Evolutionary conservation across 1,140 invertebrate genomes (phyloP).

Genomic region (Aethina tumida): DNA sequence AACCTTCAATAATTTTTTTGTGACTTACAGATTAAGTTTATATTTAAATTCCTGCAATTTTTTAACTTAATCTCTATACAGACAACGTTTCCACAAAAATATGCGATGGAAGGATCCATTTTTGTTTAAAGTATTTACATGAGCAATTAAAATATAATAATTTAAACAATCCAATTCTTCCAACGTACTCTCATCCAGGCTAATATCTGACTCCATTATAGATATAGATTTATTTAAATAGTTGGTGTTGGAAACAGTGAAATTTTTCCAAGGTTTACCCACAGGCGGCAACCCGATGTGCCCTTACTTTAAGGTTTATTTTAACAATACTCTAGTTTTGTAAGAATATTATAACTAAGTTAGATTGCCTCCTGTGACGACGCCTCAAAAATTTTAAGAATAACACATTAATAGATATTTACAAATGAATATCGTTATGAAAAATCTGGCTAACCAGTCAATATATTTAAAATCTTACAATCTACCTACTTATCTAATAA

Average conservation of each 20-base stretch:
- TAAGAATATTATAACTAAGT: too few relatives aligned
- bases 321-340: too few relatives aligned
- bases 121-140: constrained; percentile 5
- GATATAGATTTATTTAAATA: constrained; percentile 5
- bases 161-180: constrained; percentile 11
- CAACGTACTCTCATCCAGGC: constrained; percentile 10
- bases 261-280: constrained; percentile 9
- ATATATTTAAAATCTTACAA: constrained; percentile 19
- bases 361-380: too few relatives aligned
- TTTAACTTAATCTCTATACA: constrained; percentile 26
- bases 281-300: too few relatives aligned
- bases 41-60: constrained; percentile 29
- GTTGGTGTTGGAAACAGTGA: constrained; percentile 17
- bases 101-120: constrained; percentile 21
- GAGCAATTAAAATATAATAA: constrained; percentile 5
- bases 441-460: constrained; percentile 22
- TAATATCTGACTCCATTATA: constrained; percentile 26
- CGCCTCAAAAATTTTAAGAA: too few relatives aligned
- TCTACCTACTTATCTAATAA: constrained; percentile 12
- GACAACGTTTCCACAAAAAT: constrained; percentile 31
- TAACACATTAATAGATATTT: constrained; percentile 11
- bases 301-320: too few relatives aligned
- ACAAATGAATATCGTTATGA: constrained; percentile 21
- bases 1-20: constrained; percentile 30
- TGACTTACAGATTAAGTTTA: constrained; percentile 29